phyloP scores from a whole-genome alignment of 2,797 vertebrate species.

The Sebastiscus albofasciatus region DNA sequence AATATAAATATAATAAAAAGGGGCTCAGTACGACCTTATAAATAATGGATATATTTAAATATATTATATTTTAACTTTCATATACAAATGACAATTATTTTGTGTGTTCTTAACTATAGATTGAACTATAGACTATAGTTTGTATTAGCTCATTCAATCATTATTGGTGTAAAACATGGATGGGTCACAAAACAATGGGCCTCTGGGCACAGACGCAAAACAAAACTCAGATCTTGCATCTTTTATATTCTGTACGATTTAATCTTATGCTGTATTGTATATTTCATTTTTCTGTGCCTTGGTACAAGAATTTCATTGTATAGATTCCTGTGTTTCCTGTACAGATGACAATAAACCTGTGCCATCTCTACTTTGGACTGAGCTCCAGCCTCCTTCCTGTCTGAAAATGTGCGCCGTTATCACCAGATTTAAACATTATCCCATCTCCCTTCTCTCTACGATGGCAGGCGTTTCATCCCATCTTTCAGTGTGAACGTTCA shows the following conservation, averaged over 20 bases:
- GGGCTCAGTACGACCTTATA: background rate
- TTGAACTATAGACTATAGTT: too few relatives aligned
- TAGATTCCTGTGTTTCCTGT: background rate
- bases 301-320: background rate
- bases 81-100: background rate
- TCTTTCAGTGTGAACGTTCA: background rate
- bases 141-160: background rate
- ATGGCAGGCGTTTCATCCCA: background rate
- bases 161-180: background rate
- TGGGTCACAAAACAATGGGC: background rate
- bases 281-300: background rate
- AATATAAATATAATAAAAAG: background rate
- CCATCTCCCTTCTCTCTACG: background rate
- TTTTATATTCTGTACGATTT: background rate
- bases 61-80: background rate
- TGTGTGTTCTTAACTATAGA: background rate
- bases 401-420: background rate
- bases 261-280: background rate
- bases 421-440: background rate
- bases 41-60: background rate
- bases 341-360: too few relatives aligned
- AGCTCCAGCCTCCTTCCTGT: background rate
- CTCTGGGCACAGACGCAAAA: background rate
- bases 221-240: background rate
- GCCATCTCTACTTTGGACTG: too few relatives aligned